Evolutionary conservation across 2,113 vertebrate species (phyloP), one percentile per base, ranked within the genome.

Genomic region (Ochotona curzoniae): DNA sequence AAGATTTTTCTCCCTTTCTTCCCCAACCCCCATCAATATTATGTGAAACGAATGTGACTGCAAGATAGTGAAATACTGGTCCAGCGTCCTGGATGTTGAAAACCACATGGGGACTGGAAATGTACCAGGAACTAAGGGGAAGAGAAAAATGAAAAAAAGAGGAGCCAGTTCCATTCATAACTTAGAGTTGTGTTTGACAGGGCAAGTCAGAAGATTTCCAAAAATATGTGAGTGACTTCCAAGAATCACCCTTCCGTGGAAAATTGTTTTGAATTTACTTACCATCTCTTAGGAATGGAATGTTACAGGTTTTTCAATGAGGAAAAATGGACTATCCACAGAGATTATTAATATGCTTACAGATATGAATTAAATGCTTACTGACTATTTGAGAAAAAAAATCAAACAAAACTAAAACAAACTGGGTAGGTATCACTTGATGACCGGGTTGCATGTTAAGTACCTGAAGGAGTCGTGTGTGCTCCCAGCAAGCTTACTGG

Each of bases 341-440:
- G 21, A 66, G 57, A 1, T 54, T 57, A 1, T 26, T 88, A 5
- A 13, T 70, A 85, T 87, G 2, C 15, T 81, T 76, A 61, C 0
- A 28, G 14, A 44, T 44, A 44, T 44, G 38, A 44, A 44, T 44
- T 44, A 44, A 44, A 44, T 44, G 38, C 6, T 44, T 44, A 44
- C 6, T 44, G 18, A 17, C 35, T 60, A 69, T 26, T 85, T 84
- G n/a, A 32, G 67, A 93, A 95, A 93, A 66, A 44, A 30, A 91
- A 63, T 10, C 15, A 15, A 21, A 76, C 1, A 30, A 8, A 61
- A 26, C n/a, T 75, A 71, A n/a, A n/a, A n/a, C n/a, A n/a, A n/a
- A n/a, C n/a, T n/a, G n/a, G 73, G 75, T 81, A 76, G 7, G 4
- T 12, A 79, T 7, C 7, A 64, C 35, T 21, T 38, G 3, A 47